These are phyloP conservation scores for Scophthalmus maximus DNA, from an alignment of 2,113 vertebrate genomes.

Conservation along the genomic window DNA sequence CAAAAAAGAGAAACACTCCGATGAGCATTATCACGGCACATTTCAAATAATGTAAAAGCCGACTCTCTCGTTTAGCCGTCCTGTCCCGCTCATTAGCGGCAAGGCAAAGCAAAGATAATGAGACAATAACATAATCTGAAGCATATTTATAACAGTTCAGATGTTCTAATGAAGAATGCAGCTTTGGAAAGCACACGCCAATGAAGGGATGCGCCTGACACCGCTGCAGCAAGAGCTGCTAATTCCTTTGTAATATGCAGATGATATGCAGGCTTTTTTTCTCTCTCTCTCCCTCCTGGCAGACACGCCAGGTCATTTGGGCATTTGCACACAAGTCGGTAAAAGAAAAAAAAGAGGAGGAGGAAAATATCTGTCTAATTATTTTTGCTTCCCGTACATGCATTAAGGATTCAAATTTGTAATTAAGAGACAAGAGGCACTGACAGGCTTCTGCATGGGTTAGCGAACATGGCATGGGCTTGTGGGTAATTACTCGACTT, in stretches of 20 bases:
- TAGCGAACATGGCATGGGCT: constrained; percentile 89
- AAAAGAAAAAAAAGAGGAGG: constrained; percentile 66
- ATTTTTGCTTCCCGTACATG: constrained; percentile 90
- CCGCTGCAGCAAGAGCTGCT: constrained; percentile 46
- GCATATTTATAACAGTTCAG: constrained; percentile 71
- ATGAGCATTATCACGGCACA: constrained; percentile 80
- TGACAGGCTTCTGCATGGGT: constrained; percentile 90
- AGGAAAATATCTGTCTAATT: constrained; percentile 89
- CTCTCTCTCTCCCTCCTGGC: constrained; percentile 59
- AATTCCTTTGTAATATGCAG: constrained; percentile 76
- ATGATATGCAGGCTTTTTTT: constrained; percentile 72
- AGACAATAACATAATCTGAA: constrained; percentile 77
- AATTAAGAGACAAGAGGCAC: constrained; percentile 94
- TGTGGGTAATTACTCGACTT: constrained; percentile 88
- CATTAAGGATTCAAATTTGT: constrained; percentile 91
- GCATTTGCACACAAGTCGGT: constrained; percentile 79
- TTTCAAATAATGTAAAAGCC: constrained; percentile 79
- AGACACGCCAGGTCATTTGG: constrained; percentile 76
- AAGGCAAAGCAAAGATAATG: constrained; percentile 80
- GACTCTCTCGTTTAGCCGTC: constrained; percentile 74
- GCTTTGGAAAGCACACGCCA: constrained; percentile 51
- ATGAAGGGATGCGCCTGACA: constrained; percentile 6
- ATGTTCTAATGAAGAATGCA: constrained; percentile 74
- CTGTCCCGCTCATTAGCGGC: constrained; percentile 79
- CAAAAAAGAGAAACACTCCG: constrained; percentile 72